These are phyloP conservation scores for Speoplatyrhinus poulsoni DNA, from an alignment of 2,113 vertebrate genomes.

Conservation along the genomic window DNA sequence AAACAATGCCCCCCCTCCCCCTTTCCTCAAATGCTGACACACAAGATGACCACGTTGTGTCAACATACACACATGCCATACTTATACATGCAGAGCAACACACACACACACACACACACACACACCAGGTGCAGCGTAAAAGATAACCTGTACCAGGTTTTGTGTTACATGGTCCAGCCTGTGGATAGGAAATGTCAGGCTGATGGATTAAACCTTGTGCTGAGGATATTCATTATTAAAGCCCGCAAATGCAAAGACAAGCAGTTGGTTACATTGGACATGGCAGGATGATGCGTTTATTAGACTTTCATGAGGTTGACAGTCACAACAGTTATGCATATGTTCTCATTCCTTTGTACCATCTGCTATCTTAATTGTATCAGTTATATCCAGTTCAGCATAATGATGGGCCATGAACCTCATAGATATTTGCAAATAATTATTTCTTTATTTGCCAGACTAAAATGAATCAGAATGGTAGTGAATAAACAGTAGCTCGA, in stretches of 20 bases:
- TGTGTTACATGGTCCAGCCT: conserved; percentile 33
- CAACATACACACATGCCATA: background rate
- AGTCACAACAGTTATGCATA: background rate
- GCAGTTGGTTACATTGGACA: conserved; percentile 40
- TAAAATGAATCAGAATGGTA: conserved; percentile 19
- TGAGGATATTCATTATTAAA: conserved; percentile 69
- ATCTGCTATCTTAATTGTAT: background rate
- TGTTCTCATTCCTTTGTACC: background rate
- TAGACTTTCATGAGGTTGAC: too few relatives aligned
- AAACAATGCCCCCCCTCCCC: background rate
- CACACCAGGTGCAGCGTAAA: conserved; percentile 37
- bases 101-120: background rate
- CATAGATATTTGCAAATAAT: conserved; percentile 9
- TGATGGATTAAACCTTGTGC: conserved; percentile 19
- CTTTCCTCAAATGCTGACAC: background rate
- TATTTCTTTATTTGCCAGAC: conserved; percentile 62
- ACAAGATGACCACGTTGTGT: background rate
- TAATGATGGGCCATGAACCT: background rate
- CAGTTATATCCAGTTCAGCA: background rate
- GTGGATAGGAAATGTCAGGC: conserved; percentile 29
- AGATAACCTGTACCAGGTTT: conserved; percentile 16
- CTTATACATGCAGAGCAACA: conserved; percentile 9
- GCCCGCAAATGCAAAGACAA: conserved; percentile 51
- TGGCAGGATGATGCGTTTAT: conserved; percentile 3
- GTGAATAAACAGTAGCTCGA: conserved; percentile 23